phyloP scores from a whole-genome alignment of 2,888 invertebrate species.

The Venusia cambrica region DNA sequence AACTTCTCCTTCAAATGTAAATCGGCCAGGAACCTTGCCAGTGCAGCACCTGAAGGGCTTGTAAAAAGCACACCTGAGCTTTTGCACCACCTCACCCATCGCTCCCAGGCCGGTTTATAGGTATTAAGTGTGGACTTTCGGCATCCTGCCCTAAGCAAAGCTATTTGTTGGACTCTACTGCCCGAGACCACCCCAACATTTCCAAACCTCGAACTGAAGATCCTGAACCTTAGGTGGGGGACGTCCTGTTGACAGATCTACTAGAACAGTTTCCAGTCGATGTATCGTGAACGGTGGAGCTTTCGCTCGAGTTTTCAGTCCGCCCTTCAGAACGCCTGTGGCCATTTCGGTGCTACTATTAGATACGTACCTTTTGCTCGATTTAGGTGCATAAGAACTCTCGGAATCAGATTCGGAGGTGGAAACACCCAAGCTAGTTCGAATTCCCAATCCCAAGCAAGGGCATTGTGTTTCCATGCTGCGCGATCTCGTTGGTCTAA shows the following conservation, averaged over 20 bases:
- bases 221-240: conserved; percentile 14
- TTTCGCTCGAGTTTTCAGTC: not conserved
- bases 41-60: conserved; percentile 10
- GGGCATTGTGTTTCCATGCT: too few species aligned
- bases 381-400: not conserved
- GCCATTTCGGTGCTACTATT: conserved; percentile 3
- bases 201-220: conserved; percentile 30
- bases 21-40: not conserved
- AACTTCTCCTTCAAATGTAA: too few species aligned
- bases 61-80: conserved; percentile 12
- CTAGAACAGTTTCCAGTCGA: not conserved
- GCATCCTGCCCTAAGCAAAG: too few species aligned
- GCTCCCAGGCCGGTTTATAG: conserved; percentile 28
- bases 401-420: conserved; percentile 1
- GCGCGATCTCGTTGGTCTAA: too few species aligned
- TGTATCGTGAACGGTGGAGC: not conserved
- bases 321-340: not conserved
- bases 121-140: conserved; percentile 24
- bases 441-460: too few species aligned
- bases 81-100: conserved; percentile 27
- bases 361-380: not conserved
- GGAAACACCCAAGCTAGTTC: conserved; percentile 3
- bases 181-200: conserved; percentile 35
- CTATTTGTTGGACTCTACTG: too few species aligned
- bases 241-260: not conserved